Evolutionary conservation across 1,140 invertebrate species (phyloP), one percentile per base, ranked within the genome.

Genomic region (Apolygus lucorum): DNA sequence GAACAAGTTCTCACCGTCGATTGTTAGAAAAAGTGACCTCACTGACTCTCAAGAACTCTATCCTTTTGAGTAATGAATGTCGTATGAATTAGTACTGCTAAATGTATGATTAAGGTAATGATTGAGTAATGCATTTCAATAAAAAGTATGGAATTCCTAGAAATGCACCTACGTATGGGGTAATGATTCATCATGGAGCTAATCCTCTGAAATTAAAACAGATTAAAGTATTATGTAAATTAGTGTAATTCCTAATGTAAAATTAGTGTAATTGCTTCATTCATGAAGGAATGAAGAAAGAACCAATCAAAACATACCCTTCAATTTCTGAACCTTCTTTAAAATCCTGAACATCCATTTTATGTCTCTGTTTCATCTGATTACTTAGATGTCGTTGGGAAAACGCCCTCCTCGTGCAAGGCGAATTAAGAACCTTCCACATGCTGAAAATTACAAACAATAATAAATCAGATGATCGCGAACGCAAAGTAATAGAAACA

Each of bases 281-380:
- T 42, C 4, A 8, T 42, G 34, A 17, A 42, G 34, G 34, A 42
- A 42, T 17, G 34, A 17, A 42, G 34, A 59, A 59, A 17, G 22
- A 21, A 8, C 4, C 8, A 17, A 17, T 59, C 22, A 59, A 4
- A 17, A 59, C 54, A 11, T 24, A 59, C 54, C 64, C 70, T 69
- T 71, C 70, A 21, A 71, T 68, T 52, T 71, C 70, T n/a, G 22
- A 62, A 25, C 70, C 70, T 65, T 68, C 66, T 52, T 68, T 63
- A 2, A 68, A 64, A 21, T 71, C 66, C 49, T 68, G 65, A 28
- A 22, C 21, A 4, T 59, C 54, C 8, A 14, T 4, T 22, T 59
- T 59, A 22, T 21, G 11, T 22, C 22, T 59, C 22, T 59, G 54
- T 22, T 59, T 59, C 22, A 22, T 8, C 22, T 59, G 11, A 59